phyloP scores from a whole-genome alignment of 2,797 vertebrate genomes.

The Galagoides demidoff region DNA sequence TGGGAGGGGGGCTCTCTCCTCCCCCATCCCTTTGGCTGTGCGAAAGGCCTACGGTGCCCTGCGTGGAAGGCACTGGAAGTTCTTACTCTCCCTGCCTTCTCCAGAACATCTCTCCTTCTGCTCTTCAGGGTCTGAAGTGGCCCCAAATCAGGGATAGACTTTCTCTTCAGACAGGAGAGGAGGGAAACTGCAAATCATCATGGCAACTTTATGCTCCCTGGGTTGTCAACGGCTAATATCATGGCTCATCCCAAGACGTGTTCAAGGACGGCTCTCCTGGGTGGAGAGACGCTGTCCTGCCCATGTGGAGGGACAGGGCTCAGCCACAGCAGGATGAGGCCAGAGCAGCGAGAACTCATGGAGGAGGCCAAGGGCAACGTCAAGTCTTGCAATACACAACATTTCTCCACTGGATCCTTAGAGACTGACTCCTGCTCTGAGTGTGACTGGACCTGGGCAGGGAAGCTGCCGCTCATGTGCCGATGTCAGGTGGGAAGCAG shows the following conservation, averaged over 20 bases:
- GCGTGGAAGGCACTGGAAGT: neutral
- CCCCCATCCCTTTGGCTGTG: too few relatives aligned
- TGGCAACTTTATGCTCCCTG: neutral
- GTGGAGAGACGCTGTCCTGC: rapidly evolving
- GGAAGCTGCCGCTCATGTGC: rapidly evolving
- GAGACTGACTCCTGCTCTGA: neutral
- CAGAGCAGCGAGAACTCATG: neutral
- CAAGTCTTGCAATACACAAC: rapidly evolving
- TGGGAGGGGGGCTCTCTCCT: neutral
- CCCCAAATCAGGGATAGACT: rapidly evolving
- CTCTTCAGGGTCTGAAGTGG: neutral
- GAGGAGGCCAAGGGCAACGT: rapidly evolving
- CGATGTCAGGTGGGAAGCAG: rapidly evolving
- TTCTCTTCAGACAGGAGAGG: neutral
- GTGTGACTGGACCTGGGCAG: rapidly evolving
- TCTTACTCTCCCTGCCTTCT: neutral
- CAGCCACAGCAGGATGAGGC: neutral
- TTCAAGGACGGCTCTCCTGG: neutral
- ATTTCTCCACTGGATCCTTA: rapidly evolving
- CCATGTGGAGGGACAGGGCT: rapidly evolving
- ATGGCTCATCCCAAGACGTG: neutral
- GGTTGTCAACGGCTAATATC: neutral
- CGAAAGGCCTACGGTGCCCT: neutral
- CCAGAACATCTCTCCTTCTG: neutral
- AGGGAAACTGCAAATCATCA: neutral